Percentiles rank a stretch among this genome's conserved stretches.
Evolutionary conservation across 1,140 invertebrate genomes (phyloP).

Genomic region (Drosophila lacertosa): DNA sequence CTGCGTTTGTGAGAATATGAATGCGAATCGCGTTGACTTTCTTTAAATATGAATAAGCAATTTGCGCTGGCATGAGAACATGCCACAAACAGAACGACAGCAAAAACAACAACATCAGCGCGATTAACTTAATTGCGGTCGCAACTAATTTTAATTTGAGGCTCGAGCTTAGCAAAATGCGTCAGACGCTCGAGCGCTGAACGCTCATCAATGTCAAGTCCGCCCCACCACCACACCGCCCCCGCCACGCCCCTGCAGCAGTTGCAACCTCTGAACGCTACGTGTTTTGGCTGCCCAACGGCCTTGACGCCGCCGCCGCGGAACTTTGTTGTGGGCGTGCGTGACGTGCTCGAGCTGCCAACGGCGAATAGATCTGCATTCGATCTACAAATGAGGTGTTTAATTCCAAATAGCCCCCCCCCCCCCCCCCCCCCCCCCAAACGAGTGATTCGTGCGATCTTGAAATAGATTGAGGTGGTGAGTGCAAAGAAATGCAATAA

Average conservation of each 20-base stretch:
- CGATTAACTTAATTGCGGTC: slow-evolving; percentile 69
- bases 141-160: slow-evolving; percentile 47
- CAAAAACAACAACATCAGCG: slow-evolving; percentile 15
- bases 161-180: slow-evolving; percentile 23
- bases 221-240: neutral
- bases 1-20: slow-evolving; percentile 42
- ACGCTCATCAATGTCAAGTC: slow-evolving; percentile 63
- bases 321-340: slow-evolving; percentile 29
- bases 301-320: slow-evolving; percentile 5
- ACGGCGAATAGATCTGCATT: slow-evolving; percentile 9
- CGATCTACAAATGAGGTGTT: neutral
- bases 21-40: slow-evolving; percentile 53
- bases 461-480: slow-evolving; percentile 15
- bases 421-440: too few species aligned
- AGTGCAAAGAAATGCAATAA: neutral
- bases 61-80: slow-evolving; percentile 43
- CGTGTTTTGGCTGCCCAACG: slow-evolving; percentile 50
- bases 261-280: slow-evolving; percentile 36
- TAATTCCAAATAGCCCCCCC: neutral
- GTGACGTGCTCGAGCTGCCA: slow-evolving; percentile 15
- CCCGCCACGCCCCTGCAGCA: slow-evolving; percentile 13
- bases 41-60: slow-evolving; percentile 49
- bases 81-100: slow-evolving; percentile 15
- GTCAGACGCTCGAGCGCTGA: slow-evolving; percentile 15
- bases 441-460: slow-evolving; percentile 14